These are phyloP conservation scores for Epinotia bilunana DNA, from an alignment of 2,888 invertebrate genomes.

Conservation along the genomic window DNA sequence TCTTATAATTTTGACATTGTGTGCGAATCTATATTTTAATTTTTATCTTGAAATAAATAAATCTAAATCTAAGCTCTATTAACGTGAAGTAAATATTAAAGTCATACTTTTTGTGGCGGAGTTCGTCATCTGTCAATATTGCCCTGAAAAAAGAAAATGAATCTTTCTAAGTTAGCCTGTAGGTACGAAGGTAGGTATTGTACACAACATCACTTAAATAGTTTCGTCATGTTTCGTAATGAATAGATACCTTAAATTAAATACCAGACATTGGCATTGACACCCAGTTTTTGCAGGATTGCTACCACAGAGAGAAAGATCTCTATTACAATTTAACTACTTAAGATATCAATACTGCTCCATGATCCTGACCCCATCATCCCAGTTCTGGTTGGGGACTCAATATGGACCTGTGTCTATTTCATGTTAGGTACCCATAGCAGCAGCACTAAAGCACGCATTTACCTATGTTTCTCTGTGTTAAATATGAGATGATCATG, in stretches of 20 bases:
- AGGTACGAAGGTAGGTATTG: neutral
- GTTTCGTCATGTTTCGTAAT: too few species aligned
- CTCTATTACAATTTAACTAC: too few species aligned
- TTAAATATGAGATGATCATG: conserved; percentile 55
- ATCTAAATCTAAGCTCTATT: neutral
- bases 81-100: neutral
- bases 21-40: too few species aligned
- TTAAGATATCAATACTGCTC: neutral
- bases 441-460: neutral
- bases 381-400: neutral
- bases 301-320: neutral
- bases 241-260: too few species aligned
- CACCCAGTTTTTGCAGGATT: too few species aligned
- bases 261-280: too few species aligned
- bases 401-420: neutral
- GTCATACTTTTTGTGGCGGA: neutral
- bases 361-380: too few species aligned
- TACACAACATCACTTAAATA: too few species aligned
- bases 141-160: neutral
- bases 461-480: conserved; percentile 56
- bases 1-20: too few species aligned
- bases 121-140: conserved; percentile 3
- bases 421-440: neutral
- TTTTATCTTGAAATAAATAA: too few species aligned
- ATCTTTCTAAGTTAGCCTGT: neutral